Evolutionary conservation across 1,140 invertebrate genomes (phyloP), one percentile per base, ranked within the genome.

Genomic region (Trichomalopsis sarcophagae): DNA sequence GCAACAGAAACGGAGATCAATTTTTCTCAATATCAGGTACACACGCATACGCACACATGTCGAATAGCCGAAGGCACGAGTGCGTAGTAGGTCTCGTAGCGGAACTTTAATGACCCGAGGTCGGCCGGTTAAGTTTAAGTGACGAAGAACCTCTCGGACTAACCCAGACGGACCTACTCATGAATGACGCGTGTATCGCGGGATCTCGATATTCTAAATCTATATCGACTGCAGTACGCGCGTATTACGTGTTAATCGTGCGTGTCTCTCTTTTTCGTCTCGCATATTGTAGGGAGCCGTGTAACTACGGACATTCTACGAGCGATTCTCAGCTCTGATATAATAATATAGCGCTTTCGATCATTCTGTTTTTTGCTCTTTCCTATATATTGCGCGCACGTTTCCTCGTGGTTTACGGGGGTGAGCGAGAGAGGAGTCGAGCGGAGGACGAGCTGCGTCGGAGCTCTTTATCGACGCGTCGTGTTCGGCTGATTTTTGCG

Each of bases 101-200:
- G 74, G 73, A 44, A 73, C 75, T 83, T 9, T 78, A 78, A 84
- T 84, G 75, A 78, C 36, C 55, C 40, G 75, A 71, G 75, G 82
- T 78, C 75, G 79, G 62, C 33, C 14, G 82, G 82, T 78, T 68
- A 76, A 82, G 17, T 68, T 77, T 78, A 78, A 84, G 66, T 71
- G 75, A 44, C 7, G 14, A 73, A 73, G 69, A 73, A 14, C 27
- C 27, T 7, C 55, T 62, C 17, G 21, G 17, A 62, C 4, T 62
- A 55, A 82, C 30, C 30, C 69, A 33, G 21, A 55, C n/a, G 17
- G 71, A 62, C 21, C 21, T 62, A 62, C 55, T 62, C 55, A 82
- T 62, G 71, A 75, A 62, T 62, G 81, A 50, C 79, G 30, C 21
- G 14, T 71, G 10, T 47, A 71, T 21, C 17, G 2, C 21, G 55